These are phyloP conservation scores for Indicator maculatus DNA, from an alignment of 2,113 vertebrate genomes.

Conservation along the genomic window DNA sequence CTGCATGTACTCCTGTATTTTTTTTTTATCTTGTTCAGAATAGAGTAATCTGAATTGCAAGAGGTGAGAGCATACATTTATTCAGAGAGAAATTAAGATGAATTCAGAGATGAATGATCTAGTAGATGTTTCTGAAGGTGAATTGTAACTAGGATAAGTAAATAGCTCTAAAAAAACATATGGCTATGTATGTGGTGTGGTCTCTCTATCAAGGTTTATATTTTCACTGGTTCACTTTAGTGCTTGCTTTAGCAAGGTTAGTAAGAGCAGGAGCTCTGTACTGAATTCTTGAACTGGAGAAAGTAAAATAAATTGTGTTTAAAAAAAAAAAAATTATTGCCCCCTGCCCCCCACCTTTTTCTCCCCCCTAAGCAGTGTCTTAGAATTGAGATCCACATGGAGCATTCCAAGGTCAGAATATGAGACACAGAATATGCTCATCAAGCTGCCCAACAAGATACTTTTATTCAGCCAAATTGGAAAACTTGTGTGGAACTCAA, in stretches of 20 bases:
- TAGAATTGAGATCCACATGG: slow-evolving; percentile 34
- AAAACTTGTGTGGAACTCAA: slow-evolving; percentile 34
- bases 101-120: neutral
- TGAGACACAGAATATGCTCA: neutral
- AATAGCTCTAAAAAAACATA: neutral
- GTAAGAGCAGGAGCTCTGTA: neutral
- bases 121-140: neutral
- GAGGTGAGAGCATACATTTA: neutral
- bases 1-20: neutral
- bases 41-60: neutral
- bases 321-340: too few relatives aligned
- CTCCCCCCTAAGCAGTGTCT: neutral
- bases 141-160: neutral
- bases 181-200: neutral
- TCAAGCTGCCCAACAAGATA: slow-evolving; percentile 50
- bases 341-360: neutral
- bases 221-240: neutral
- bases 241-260: neutral
- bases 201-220: neutral
- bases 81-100: neutral
- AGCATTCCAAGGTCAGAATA: slow-evolving; percentile 11
- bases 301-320: neutral
- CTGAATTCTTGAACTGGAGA: neutral
- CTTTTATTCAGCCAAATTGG: slow-evolving; percentile 65
- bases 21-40: neutral